Percentiles rank a stretch among this genome's conserved stretches.
Evolutionary conservation across 2,888 invertebrate species (phyloP).

Genomic region (Caenorhabditis angaria): DNA sequence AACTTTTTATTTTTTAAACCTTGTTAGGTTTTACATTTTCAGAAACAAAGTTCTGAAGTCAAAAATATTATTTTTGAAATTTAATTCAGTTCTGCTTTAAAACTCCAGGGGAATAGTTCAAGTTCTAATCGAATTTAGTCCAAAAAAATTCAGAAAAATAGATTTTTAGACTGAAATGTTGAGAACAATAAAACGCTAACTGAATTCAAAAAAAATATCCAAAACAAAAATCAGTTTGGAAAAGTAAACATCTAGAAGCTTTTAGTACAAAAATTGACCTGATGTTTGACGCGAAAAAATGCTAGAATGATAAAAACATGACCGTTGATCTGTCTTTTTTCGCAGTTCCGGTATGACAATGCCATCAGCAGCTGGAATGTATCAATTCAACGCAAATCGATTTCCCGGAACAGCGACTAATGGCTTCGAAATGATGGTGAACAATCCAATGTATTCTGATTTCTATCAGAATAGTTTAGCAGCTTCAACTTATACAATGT

Average conservation of each 20-base stretch:
- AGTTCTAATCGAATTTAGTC: no score
- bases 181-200: no score
- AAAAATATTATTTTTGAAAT: no score
- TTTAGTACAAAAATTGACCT: not conserved
- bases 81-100: no score
- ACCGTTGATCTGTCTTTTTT: not conserved
- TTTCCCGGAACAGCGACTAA: not conserved
- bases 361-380: slow-evolving; percentile 7
- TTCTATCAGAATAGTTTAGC: slow-evolving; percentile 35
- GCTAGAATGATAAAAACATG: not conserved
- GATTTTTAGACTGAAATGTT: no score
- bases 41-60: no score
- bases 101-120: no score
- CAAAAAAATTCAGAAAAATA: no score
- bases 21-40: no score
- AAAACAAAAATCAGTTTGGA: no score
- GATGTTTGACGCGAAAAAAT: not conserved
- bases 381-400: slow-evolving; percentile 14
- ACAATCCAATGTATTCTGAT: slow-evolving; percentile 42
- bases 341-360: not conserved
- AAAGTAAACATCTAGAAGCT: not conserved
- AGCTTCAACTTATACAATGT: slow-evolving; percentile 15
- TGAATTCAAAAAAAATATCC: no score
- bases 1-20: no score
- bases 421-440: slow-evolving; percentile 52